Conservation (phyloP, 2,797 vertebrate species). For the Distichodus sexfasciatus region DNA sequence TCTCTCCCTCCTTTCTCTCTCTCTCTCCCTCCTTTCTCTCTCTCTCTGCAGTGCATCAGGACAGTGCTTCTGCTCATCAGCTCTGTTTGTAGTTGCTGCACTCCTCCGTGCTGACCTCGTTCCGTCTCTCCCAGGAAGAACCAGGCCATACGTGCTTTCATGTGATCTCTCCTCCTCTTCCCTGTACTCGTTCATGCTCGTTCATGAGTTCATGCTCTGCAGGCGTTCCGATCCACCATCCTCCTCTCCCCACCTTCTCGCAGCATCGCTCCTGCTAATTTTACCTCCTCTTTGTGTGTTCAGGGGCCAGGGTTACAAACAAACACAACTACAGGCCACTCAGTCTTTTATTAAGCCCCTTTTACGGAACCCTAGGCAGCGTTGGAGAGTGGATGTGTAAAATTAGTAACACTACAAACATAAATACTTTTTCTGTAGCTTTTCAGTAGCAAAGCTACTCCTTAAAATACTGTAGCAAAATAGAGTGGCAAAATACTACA, state of each 20-base stretch:
- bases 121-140: conserved; percentile 27
- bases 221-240: conserved; percentile 23
- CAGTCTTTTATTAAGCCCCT: conserved; percentile 10
- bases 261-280: conserved; percentile 16
- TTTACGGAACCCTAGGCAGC: not conserved
- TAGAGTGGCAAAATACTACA: no score
- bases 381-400: not conserved
- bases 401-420: no score
- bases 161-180: conserved; percentile 32
- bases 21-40: not conserved
- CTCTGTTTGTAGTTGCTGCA: conserved; percentile 7
- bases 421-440: no score
- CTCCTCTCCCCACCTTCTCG: not conserved
- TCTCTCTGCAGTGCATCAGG: not conserved
- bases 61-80: conserved; percentile 27
- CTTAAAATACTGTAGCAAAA: no score
- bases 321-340: conserved; percentile 1
- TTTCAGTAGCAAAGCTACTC: no score
- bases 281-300: not conserved
- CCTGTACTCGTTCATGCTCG: conserved; percentile 17
- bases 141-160: not conserved
- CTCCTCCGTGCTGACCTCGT: conserved; percentile 23
- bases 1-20: no score
- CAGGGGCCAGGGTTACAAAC: not conserved
- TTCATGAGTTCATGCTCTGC: no score